Evolutionary conservation across 2,888 invertebrate genomes (phyloP).

Genomic region (Macrosoma leucophasiata): DNA sequence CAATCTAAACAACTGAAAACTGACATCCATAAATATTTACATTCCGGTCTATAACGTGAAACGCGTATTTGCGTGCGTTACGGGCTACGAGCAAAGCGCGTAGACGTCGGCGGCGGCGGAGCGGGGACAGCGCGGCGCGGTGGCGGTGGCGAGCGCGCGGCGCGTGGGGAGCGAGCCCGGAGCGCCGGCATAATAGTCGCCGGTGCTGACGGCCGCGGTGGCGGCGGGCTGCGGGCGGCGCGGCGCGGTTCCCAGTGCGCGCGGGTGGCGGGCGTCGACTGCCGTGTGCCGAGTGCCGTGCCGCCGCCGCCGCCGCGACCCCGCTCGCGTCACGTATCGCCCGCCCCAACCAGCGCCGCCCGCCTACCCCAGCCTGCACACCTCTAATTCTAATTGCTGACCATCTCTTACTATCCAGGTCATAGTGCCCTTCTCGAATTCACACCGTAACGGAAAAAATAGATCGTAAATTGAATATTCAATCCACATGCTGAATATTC

Average conservation of each 20-base stretch:
- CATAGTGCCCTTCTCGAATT: slow-evolving; percentile 63
- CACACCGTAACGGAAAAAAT: slow-evolving; percentile 43
- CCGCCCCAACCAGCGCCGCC: slow-evolving; percentile 31
- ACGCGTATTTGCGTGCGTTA: slow-evolving; percentile 56
- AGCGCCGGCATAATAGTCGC: slow-evolving; percentile 62
- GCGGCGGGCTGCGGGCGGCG: slow-evolving; percentile 27
- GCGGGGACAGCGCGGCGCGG: slow-evolving; percentile 40
- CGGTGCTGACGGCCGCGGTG: slow-evolving; percentile 28
- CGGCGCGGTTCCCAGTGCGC: slow-evolving; percentile 29
- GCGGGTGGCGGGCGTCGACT: slow-evolving; percentile 40
- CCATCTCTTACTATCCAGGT: slow-evolving; percentile 63
- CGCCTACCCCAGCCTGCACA: slow-evolving; percentile 34
- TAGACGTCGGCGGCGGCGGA: slow-evolving; percentile 32
- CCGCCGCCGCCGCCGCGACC: slow-evolving; percentile 27
- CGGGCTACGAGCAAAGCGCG: slow-evolving; percentile 42
- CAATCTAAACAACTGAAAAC: slow-evolving; percentile 75
- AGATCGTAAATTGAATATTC: slow-evolving; percentile 56
- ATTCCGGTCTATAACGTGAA: slow-evolving; percentile 61
- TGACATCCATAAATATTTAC: slow-evolving; percentile 76
- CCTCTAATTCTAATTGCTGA: slow-evolving; percentile 65
- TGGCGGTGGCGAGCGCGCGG: slow-evolving; percentile 46
- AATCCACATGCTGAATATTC: too few species aligned
- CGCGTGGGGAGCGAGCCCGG: slow-evolving; percentile 53
- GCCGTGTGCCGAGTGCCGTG: slow-evolving; percentile 33
- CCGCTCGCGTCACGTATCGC: slow-evolving; percentile 32